Evolutionary conservation across 2,797 vertebrate genomes (phyloP), one percentile per base, ranked within the genome.

Genomic region (Jordanella pulchra): DNA sequence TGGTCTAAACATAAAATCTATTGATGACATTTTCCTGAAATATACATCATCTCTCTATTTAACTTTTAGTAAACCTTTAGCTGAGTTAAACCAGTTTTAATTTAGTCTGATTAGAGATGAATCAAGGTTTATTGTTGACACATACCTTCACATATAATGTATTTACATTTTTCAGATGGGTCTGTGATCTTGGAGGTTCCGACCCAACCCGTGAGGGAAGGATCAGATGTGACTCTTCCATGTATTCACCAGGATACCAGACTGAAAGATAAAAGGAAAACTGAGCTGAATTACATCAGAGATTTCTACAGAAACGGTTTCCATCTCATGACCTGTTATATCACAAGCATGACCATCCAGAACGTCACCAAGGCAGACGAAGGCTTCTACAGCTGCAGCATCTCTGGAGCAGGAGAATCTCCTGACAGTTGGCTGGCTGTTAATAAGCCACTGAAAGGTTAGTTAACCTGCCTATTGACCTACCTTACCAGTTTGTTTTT

Each of bases 321-420:
- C 27, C 11, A 14, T 45, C 63, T 72, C 0, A 28, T 0, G 0
- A 56, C 39, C 2, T 0, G 0, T 21, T 65, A 72, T 30, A 18
- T 13, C 9, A 72, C 21, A 4, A 15, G 14, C 54, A 30, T 69
- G 53, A 47, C 25, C 7, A 15, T 58, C 39, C n/a, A 55, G 15
- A 55, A 55, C 4, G 6, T 30, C 13, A 28, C 54, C 27, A 55
- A 55, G 54, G 54, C 54, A 10, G 54, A 65, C 11, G 63, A 65
- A 65, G 63, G 63, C 15, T 27, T 27, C 42, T 65, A 65, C 42
- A 65, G 10, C 7, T 65, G 63, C 42, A 47, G 63, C 42, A 65
- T 65, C 44, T 65, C 63, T 47, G 63, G 63, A 28, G 0, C 48
- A 39, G 65, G 48, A 51, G 50, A 51, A 25, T 45, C 63, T 47